Base-by-base conservation (phyloP, 1,140 invertebrate species). In the Trichogramma pretiosum region DNA sequence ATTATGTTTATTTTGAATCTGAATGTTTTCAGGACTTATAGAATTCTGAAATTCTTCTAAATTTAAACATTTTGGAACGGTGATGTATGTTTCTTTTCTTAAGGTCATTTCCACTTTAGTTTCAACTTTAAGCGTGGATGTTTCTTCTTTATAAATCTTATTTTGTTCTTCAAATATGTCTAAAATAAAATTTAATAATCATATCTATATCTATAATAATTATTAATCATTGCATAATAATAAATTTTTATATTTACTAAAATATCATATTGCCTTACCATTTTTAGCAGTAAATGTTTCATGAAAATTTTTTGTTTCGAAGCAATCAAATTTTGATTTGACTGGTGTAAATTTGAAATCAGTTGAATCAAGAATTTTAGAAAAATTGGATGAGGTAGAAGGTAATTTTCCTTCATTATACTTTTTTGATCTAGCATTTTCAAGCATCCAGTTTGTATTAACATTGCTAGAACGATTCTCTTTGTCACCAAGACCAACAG, bases 31-130 rank as follows among this genome's bases (percentile, higher is more conserved):
- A 19, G 38, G 30, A 24, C 19, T 26, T 1, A 8, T 41, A n/a
- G 7, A 37, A 24, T 37, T 5, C 18, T 1, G 30, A 10, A 14
- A 43, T 28, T 41, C 32, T 9, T 52, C 36, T 36, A n/a, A n/a
- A 36, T 46, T 53, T 40, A 35, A 48, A 52, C 44, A 55, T 52
- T 41, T 54, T 11, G 55, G 44, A n/a, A 51, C 13, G 11, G 50
- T 61, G 2, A 57, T 24, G 33, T 62, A 66, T 1, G 64, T 66
- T 36, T 64, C 59, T 10, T 62, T 48, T 38, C 64, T 50, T 16
- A 64, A 45, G 13, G 18, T 26, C 13, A 26, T n/a, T 40, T 41
- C 13, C n/a, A 36, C 48, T 32, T 44, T 28, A 18, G 34, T 50
- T 40, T 48, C 36, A n/a, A 36, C 14, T 46, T 26, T 40, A 26